These are phyloP conservation scores for Leptinotarsa tumamoca DNA, from an alignment of 2,888 invertebrate species.

Conservation along the genomic window DNA sequence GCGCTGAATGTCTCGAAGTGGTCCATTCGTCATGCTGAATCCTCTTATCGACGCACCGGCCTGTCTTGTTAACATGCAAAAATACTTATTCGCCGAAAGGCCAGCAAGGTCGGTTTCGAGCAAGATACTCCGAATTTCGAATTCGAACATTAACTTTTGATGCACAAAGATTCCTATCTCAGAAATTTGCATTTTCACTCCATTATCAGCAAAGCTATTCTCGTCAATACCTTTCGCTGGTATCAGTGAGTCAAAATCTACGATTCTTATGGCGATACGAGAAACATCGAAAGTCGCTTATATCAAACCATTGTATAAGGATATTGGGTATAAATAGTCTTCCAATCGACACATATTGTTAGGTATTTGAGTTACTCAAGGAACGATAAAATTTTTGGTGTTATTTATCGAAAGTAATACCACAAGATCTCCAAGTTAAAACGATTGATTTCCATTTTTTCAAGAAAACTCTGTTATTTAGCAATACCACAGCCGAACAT, in stretches of 20 bases:
- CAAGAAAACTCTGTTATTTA: too few relatives aligned
- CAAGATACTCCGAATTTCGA: constrained; percentile 7
- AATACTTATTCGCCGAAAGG: constrained; percentile 34
- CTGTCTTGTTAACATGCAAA: constrained; percentile 45
- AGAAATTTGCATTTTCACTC: not conserved
- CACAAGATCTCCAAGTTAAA: too few relatives aligned
- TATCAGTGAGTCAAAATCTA: not conserved
- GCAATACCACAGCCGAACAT: too few relatives aligned
- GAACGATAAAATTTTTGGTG: too few relatives aligned
- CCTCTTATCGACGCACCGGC: constrained; percentile 29
- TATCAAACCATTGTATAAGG: too few relatives aligned
- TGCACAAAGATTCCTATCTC: constrained; percentile 1
- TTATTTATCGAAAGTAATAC: too few relatives aligned
- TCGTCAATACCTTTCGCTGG: not conserved
- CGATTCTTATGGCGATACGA: not conserved
- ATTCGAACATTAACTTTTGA: constrained; percentile 8
- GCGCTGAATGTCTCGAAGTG: constrained; percentile 40
- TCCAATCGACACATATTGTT: too few relatives aligned
- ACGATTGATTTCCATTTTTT: too few relatives aligned
- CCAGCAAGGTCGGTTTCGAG: not conserved
- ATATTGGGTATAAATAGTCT: too few relatives aligned
- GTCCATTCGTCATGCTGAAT: constrained; percentile 43
- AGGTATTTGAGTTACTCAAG: too few relatives aligned
- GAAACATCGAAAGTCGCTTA: too few relatives aligned
- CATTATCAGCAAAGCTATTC: not conserved